These are phyloP conservation scores for Menidia menidia DNA, from an alignment of 2,797 vertebrate genomes.

Conservation along the genomic window DNA sequence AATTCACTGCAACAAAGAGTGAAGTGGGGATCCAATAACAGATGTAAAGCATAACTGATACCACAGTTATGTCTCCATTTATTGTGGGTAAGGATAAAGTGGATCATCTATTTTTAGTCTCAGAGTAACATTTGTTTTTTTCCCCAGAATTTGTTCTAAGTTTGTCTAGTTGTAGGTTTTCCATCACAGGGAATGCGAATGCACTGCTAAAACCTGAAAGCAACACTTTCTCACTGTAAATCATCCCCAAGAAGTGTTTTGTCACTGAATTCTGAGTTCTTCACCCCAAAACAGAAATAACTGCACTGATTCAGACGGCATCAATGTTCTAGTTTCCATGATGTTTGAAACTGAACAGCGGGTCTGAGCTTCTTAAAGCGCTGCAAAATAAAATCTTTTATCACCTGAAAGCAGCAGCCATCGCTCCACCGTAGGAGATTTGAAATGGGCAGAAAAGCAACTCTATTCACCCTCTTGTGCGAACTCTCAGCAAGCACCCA, in stretches of 20 bases:
- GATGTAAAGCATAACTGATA: no score
- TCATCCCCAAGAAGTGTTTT: constrained; percentile 12
- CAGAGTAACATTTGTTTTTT: background rate
- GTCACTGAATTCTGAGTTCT: background rate
- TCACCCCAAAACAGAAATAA: constrained; percentile 4
- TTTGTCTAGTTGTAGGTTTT: no score
- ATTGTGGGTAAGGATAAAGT: background rate
- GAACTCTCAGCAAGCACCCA: constrained; percentile 31
- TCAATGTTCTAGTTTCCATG: background rate
- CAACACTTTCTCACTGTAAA: constrained; percentile 3
- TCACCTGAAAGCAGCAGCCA: constrained; percentile 17
- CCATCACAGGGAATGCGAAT: background rate
- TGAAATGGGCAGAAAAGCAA: constrained; percentile 35
- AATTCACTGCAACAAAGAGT: no score
- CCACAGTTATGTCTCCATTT: background rate
- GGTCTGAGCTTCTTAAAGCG: constrained; percentile 12
- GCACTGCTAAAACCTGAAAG: constrained; percentile 1
- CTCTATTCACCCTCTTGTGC: constrained; percentile 24
- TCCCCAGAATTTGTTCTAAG: no score
- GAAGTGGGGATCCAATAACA: no score
- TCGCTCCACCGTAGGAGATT: constrained; percentile 26
- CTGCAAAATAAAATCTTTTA: constrained; percentile 1
- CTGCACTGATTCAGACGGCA: constrained; percentile 2
- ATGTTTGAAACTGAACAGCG: background rate
- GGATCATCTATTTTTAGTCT: background rate